Evolutionary conservation across 2,888 invertebrate species (phyloP), one percentile per base, ranked within the genome.

Genomic region (Oscheius sp.): DNA sequence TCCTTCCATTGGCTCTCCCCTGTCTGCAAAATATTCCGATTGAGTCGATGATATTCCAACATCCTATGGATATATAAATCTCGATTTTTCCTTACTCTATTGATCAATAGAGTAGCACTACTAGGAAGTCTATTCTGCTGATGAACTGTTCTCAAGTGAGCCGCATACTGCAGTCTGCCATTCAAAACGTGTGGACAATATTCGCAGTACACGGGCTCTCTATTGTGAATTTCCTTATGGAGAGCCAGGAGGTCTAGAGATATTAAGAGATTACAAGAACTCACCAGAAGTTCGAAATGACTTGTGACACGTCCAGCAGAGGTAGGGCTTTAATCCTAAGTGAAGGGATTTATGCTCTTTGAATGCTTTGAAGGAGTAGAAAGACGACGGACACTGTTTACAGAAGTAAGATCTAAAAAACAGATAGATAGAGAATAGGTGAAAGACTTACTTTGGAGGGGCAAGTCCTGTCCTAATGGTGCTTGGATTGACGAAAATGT

Each of bases 291-390:
- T 77, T 3, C 70, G 56, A 49, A 77, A 77, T 4, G 77, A 67
- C 57, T 75, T 75, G 61, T 77, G 72, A 26, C 77, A 77, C 17
- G 66, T 71, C 75, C 75, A 77, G 44, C 77, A 77, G 8, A 77
- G 49, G 61, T 77, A 73, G 0, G 70, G 67, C 47, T 66, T 65
- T 12, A 72, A 54, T 9, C 70, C 71, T n/a, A 45, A 65, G 59
- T 77, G 77, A 41, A 62, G 49, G 0, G 51, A 30, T 8, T 68
- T 68, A 36, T 77, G 77, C 36, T 74, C 77, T 33, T 68, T 70
- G 61, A 66, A 67, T 14, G 62, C 67, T 17, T 50, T 47, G 41
- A 67, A 67, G n/a, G 62, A 67, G 38, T 41, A 67, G 51, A 67
- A 67, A 8, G 67, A 67, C 36, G 38, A 26, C 9, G 62, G 51